A percentile compares a stretch with the other conserved stretches of the same genome.
These are phyloP conservation scores for Micrasema longulum DNA, from an alignment of 1,140 invertebrate genomes.

Conservation along the genomic window DNA sequence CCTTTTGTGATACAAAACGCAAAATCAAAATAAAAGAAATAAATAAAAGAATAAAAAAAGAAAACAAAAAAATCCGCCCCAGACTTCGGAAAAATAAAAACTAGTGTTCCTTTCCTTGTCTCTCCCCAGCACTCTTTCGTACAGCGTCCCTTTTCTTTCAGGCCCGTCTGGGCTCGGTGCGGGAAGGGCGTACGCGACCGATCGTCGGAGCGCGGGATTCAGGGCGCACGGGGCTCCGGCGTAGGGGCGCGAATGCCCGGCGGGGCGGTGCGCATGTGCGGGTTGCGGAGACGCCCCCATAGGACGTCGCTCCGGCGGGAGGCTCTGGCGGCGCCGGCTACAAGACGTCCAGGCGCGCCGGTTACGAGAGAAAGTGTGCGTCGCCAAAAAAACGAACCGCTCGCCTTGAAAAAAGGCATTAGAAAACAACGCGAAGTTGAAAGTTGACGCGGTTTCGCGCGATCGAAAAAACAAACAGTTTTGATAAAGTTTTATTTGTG, in stretches of 20 bases:
- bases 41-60: slow-evolving; percentile 45
- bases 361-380: slow-evolving; percentile 45
- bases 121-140: slow-evolving; percentile 38
- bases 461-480: slow-evolving; percentile 27
- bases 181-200: slow-evolving; percentile 12
- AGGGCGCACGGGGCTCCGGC: neutral
- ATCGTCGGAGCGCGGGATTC: neutral
- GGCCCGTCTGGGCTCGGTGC: slow-evolving; percentile 2
- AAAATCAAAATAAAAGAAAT: slow-evolving; percentile 48
- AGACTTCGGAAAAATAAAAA: slow-evolving; percentile 52
- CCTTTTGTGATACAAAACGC: slow-evolving; percentile 48
- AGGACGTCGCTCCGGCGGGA: slow-evolving; percentile 15
- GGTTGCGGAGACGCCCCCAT: slow-evolving; percentile 19
- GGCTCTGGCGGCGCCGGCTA: slow-evolving; percentile 34
- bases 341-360: slow-evolving; percentile 50
- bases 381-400: slow-evolving; percentile 41
- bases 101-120: slow-evolving; percentile 42
- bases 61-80: slow-evolving; percentile 51
- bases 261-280: slow-evolving; percentile 41
- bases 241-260: slow-evolving; percentile 24
- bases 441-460: slow-evolving; percentile 24
- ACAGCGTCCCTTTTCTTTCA: slow-evolving; percentile 48
- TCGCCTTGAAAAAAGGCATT: slow-evolving; percentile 43
- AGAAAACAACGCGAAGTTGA: slow-evolving; percentile 37
- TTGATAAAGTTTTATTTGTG: slow-evolving; percentile 19